Percentiles rank a stretch among this genome's conserved stretches.
phyloP scores from a whole-genome alignment of 2,888 invertebrate species.

The Metellina segmentata region DNA sequence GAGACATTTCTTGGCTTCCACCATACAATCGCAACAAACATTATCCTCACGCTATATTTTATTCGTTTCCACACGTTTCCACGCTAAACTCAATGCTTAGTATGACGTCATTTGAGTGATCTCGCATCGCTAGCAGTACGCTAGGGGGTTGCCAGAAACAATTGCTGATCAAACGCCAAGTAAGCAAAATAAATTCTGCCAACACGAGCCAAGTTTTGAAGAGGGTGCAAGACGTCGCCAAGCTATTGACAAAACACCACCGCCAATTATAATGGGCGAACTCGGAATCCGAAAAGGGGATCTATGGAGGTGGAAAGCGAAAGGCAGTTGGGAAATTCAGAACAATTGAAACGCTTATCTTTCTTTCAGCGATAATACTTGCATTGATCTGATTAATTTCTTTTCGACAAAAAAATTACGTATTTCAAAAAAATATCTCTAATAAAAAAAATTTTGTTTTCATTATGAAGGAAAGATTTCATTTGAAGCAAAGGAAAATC shows the following conservation, averaged over 20 bases:
- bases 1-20: constrained; percentile 74
- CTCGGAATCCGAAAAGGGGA: neutral
- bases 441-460: no score
- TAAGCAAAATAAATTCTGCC: constrained; percentile 4
- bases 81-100: constrained; percentile 72
- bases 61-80: constrained; percentile 71
- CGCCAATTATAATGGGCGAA: neutral
- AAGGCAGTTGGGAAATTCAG: no score
- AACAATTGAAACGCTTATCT: no score
- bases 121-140: constrained; percentile 57
- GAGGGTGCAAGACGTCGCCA: neutral
- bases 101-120: constrained; percentile 76
- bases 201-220: constrained; percentile 19
- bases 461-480: no score
- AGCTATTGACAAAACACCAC: neutral
- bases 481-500: no score
- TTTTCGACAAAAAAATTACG: no score
- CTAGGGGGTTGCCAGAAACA: constrained; percentile 54
- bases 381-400: no score
- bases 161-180: constrained; percentile 40
- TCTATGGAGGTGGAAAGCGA: neutral
- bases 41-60: constrained; percentile 75
- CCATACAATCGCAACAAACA: constrained; percentile 75
- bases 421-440: no score
- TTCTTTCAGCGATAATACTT: no score